Base-by-base conservation (phyloP, 2,888 invertebrate species). In the Periphyllus acericola region DNA sequence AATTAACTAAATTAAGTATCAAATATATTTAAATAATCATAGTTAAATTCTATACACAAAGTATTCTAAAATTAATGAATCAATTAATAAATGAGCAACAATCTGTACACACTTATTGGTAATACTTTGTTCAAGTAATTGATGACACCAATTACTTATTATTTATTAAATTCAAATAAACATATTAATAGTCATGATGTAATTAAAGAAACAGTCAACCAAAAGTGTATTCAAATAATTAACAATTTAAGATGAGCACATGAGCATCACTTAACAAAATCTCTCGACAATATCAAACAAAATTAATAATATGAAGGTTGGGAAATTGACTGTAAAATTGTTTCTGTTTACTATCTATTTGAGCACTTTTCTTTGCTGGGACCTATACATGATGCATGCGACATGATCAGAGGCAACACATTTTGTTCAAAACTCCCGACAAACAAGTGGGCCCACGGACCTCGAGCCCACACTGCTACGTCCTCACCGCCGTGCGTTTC, bases 361-460 rank as follows among this genome's bases (percentile, higher is more conserved):
- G 86, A 79, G 72, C 86, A 87, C 29, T 87, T 72, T 40, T 40
- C 80, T 55, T 74, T 40, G 0, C 92, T 91, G 0, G 89, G 89
- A 29, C 89, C 89, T 55, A 89, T 89, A 25, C 80, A 74, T 6
- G 89, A 82, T 21, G 89, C 89, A 25, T 89, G 89, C 6, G 88
- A 88, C 89, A 89, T 89, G 36, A 87, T 88, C 55, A 89, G n/a
- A 9, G 89, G 89, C 17, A 89, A 78, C 25, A 88, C 52, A 52
- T 88, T 89, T 68, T 89, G 89, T 75, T 89, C 89, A 40, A 81
- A 89, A 66, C 88, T 80, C 0, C 89, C 89, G 52, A 89, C 88
- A 66, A 89, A 89, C 52, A 89, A 74, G 79, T 89, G 90, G 34
- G 90, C 86, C 89, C 89, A 90, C 1, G 89, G 89, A 19, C 89